These are phyloP conservation scores for Folsomia manolachei DNA, from an alignment of 2,888 invertebrate genomes.

Conservation along the genomic window DNA sequence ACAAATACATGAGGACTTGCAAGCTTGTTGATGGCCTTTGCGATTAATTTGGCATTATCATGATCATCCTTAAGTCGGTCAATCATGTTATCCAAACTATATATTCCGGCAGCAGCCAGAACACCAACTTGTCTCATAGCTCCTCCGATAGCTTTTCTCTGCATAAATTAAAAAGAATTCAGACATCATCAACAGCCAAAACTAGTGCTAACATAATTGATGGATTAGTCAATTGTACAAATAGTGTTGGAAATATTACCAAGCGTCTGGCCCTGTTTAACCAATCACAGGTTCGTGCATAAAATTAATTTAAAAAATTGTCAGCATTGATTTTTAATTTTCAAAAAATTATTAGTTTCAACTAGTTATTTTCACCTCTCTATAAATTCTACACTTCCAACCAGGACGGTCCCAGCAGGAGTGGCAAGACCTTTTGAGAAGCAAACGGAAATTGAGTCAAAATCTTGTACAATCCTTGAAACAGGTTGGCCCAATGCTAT, in stretches of 20 bases:
- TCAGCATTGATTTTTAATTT: too few relatives aligned
- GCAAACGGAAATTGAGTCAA: conserved; percentile 81
- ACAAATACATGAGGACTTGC: conserved; percentile 64
- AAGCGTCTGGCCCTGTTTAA: too few relatives aligned
- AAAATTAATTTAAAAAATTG: too few relatives aligned
- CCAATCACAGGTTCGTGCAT: too few relatives aligned
- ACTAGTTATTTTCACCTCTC: too few relatives aligned
- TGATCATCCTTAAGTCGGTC: conserved; percentile 74
- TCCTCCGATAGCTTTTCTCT: conserved; percentile 86
- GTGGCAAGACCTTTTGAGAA: conserved; percentile 88
- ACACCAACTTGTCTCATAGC: conserved; percentile 91
- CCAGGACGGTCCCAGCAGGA: conserved; percentile 81
- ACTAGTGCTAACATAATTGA: background rate
- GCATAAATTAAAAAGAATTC: background rate
- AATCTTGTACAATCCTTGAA: conserved; percentile 65
- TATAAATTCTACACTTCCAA: conserved; percentile 72
- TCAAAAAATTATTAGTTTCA: background rate
- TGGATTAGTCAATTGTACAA: too few relatives aligned
- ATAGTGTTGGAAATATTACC: too few relatives aligned
- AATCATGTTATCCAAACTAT: conserved; percentile 71
- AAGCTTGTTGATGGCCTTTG: conserved; percentile 60
- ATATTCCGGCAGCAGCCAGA: conserved; percentile 82
- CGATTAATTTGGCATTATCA: conserved; percentile 65
- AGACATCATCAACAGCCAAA: background rate
- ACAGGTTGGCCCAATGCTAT: conserved; percentile 65